A percentile compares a stretch with the other conserved stretches of the same genome.
phyloP scores from a whole-genome alignment of 2,888 invertebrate genomes.

The Latrodectus hesperus region DNA sequence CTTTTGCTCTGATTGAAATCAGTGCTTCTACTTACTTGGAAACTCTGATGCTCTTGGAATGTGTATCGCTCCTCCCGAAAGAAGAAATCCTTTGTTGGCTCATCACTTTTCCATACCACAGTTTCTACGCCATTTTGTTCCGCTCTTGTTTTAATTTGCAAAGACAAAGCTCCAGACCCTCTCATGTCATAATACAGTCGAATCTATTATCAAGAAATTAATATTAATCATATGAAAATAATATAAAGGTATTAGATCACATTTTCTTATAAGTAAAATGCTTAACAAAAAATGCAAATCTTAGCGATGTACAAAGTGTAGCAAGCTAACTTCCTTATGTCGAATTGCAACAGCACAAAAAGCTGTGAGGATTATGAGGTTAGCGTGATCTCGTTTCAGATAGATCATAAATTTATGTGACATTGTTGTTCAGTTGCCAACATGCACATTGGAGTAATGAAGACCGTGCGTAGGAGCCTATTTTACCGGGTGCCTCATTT shows the following conservation, averaged over 20 bases:
- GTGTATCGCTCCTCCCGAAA: constrained; percentile 8
- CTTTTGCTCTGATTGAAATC: no score
- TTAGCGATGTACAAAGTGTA: no score
- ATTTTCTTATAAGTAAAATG: no score
- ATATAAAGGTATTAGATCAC: no score
- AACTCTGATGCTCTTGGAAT: constrained; percentile 28
- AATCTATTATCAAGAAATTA: constrained; percentile 16
- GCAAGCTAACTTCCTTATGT: no score
- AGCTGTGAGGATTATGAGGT: not conserved
- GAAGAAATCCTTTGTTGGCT: constrained; percentile 26
- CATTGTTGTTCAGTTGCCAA: no score
- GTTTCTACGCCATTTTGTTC: constrained; percentile 16
- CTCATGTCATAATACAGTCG: constrained; percentile 31
- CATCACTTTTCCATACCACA: constrained; percentile 25
- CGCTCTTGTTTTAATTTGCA: constrained; percentile 35
- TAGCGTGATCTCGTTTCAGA: not conserved
- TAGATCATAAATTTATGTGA: no score
- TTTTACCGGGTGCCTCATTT: no score
- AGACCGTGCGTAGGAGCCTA: no score
- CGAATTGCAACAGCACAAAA: no score
- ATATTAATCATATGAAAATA: not conserved
- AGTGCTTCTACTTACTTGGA: constrained; percentile 12
- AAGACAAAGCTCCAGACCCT: constrained; percentile 10
- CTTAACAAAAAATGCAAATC: no score
- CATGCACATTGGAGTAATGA: no score